Base-by-base conservation (phyloP, 2,797 vertebrate species). In the Stomatorhinus walkeri region DNA sequence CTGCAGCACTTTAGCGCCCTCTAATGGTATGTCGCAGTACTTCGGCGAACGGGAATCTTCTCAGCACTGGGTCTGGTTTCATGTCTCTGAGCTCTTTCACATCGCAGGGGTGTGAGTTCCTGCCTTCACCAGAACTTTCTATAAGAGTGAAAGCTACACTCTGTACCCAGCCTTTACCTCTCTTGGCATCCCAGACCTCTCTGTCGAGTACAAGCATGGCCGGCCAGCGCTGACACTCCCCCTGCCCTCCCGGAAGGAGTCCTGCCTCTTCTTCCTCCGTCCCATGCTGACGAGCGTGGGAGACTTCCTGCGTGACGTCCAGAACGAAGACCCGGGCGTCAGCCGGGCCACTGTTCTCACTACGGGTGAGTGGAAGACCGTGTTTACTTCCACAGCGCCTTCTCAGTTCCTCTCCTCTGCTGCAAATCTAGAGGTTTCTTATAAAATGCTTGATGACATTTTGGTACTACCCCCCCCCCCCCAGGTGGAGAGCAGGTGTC, bases 181-280 rank as follows among this genome's bases (percentile, higher is more conserved):
- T 5, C 24, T 87, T 68, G 12, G 0, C 36, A 16, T 88, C 10
- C 22, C 90, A 97, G 97, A 96, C 91, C 92, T 96, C 88, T 95
- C 93, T 52, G 87, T 99, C 90, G 94, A 91, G 90, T 97, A 97
- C 92, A 97, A 93, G 91, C 93, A 97, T 32, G 96, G 97, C 9
- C 96, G 97, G 24, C 95, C 97, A 32, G 93, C 96, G 88, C 92
- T 99, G 92, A 97, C 97, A 72, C 93, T 98, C 6, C 95, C 89
- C 0, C 90, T 99, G 91, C 97, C 98, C 0, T 97, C 98, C 88
- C 96, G 97, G 92, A 95, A 92, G 0, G 98, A 99, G 92, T 96
- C 95, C 28, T 99, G 98, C 89, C 95, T 91, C 81, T 99, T 99
- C 91, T 96, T 95, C 49, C 92, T 99, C 59, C 94, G 96, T 90